Conservation (phyloP, 2,113 vertebrate species). For the Phycodurus eques region DNA sequence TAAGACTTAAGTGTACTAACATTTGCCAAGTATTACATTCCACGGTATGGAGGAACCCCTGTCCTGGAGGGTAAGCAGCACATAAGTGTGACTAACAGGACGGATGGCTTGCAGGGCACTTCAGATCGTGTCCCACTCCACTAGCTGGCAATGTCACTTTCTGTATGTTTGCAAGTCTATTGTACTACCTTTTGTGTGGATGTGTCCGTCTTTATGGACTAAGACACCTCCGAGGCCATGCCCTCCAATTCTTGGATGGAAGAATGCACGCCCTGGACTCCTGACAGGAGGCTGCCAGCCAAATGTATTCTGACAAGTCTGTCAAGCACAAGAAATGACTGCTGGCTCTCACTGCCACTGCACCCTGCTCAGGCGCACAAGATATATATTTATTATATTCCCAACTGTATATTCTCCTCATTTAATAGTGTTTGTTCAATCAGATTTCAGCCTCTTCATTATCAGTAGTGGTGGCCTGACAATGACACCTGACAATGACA, state of each 20-base stretch:
- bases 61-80: slow-evolving; percentile 2
- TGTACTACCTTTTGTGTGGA: slow-evolving; percentile 27
- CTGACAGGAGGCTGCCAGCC: slow-evolving; percentile 17
- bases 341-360: slow-evolving; percentile 53
- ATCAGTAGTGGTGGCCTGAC: too few species aligned
- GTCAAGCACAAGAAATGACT: slow-evolving; percentile 69
- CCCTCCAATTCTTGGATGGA: slow-evolving; percentile 30
- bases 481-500: too few species aligned
- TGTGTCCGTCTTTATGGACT: slow-evolving; percentile 44
- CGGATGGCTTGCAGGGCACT: slow-evolving; percentile 29
- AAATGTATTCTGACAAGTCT: slow-evolving; percentile 73
- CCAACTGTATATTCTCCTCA: too few species aligned
- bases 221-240: slow-evolving; percentile 51
- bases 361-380: slow-evolving; percentile 17
- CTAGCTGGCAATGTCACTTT: slow-evolving; percentile 42
- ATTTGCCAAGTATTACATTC: slow-evolving; percentile 12
- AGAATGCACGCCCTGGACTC: slow-evolving; percentile 40
- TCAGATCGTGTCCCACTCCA: slow-evolving; percentile 19
- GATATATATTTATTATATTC: not conserved
- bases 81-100: slow-evolving; percentile 27
- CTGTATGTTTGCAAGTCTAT: slow-evolving; percentile 49
- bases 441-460: too few species aligned
- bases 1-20: slow-evolving; percentile 6
- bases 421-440: too few species aligned
- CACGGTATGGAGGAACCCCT: not conserved